Percentiles rank a stretch among this genome's conserved stretches.
These are phyloP conservation scores for Sacculina carcini DNA, from an alignment of 2,888 invertebrate genomes.

Conservation along the genomic window DNA sequence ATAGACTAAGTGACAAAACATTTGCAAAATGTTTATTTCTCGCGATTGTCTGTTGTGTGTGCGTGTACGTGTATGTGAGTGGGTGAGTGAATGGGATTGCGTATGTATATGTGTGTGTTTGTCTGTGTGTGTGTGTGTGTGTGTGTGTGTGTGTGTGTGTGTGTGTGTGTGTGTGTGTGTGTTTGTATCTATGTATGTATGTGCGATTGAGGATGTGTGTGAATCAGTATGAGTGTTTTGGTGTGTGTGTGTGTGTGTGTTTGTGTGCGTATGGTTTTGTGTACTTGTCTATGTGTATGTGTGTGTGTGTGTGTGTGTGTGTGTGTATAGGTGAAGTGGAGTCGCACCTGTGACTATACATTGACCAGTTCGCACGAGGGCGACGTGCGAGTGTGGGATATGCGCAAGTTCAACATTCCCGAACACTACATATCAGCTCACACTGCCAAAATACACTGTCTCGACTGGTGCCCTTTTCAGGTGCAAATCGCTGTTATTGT, in stretches of 20 bases:
- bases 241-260: too few relatives aligned
- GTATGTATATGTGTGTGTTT: too few relatives aligned
- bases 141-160: not conserved
- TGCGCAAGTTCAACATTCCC: constrained; percentile 57
- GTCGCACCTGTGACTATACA: constrained; percentile 50
- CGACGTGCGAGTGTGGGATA: constrained; percentile 86
- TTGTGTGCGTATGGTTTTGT: not conserved
- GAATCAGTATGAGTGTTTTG: too few relatives aligned
- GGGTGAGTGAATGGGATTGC: too few relatives aligned
- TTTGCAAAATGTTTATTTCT: too few relatives aligned
- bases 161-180: not conserved
- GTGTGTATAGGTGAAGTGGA: constrained; percentile 84
- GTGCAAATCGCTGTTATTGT: not conserved
- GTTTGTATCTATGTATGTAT: not conserved
- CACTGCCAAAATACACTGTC: constrained; percentile 55
- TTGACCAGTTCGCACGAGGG: constrained; percentile 88
- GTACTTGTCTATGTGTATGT: not conserved
- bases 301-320: constrained; percentile 26
- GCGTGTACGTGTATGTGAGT: too few relatives aligned
- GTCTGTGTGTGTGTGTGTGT: too few relatives aligned
- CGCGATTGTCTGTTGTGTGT: too few relatives aligned
- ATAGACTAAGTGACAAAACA: too few relatives aligned
- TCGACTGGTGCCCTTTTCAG: constrained; percentile 64
- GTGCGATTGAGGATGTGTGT: not conserved
- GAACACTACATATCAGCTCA: constrained; percentile 83